Percentiles rank a stretch among this genome's conserved stretches.
These are phyloP conservation scores for Nothura maculosa DNA, from an alignment of 2,797 vertebrate species.

Conservation along the genomic window DNA sequence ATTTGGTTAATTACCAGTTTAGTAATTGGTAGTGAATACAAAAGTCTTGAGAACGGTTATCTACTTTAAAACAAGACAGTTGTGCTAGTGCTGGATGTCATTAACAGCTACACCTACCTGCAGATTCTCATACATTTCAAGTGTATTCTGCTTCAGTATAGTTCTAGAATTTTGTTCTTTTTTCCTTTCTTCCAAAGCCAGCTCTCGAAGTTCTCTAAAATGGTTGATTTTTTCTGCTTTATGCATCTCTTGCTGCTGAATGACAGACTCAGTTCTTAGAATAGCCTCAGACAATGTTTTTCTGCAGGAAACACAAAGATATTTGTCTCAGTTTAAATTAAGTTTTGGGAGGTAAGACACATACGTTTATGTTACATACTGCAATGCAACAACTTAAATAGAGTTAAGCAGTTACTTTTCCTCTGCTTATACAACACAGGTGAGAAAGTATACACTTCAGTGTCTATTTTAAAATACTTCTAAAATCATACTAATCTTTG, in stretches of 20 bases:
- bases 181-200: conserved; percentile 80
- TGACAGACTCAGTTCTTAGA: conserved; percentile 79
- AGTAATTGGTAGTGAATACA: neutral
- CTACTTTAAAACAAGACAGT: neutral
- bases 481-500: neutral
- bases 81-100: neutral
- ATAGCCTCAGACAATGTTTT: conserved; percentile 62
- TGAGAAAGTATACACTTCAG: neutral
- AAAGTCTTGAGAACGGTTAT: neutral
- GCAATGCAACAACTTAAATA: neutral
- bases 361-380: neutral
- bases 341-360: neutral
- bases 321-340: neutral
- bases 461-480: neutral
- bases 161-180: conserved; percentile 74
- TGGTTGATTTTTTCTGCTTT: conserved; percentile 85
- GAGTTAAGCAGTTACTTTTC: neutral
- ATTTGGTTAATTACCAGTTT: neutral
- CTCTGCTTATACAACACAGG: neutral
- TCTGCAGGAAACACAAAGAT: conserved; percentile 72
- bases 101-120: conserved; percentile 81
- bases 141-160: conserved; percentile 79
- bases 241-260: conserved; percentile 78
- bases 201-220: conserved; percentile 82
- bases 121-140: conserved; percentile 84